A percentile compares a stretch with the other conserved stretches of the same genome.
Conservation (phyloP, 2,888 invertebrate species). For the Hipparchia semele region DNA sequence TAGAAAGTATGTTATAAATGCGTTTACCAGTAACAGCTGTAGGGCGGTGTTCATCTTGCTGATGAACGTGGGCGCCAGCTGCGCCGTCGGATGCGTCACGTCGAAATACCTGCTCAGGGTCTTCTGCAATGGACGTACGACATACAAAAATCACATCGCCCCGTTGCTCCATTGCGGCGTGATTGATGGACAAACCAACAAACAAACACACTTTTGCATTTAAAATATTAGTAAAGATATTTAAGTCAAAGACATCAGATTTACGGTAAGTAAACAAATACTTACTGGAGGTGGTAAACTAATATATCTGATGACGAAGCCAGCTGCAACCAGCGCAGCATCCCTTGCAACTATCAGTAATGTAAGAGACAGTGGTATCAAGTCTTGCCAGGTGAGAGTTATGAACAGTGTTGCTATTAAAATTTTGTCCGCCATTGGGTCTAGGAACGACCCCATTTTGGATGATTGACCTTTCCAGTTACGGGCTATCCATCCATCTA, state of each 20-base stretch:
- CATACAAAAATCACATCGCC: too few species aligned
- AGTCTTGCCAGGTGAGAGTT: conserved; percentile 91
- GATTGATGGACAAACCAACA: conserved; percentile 1
- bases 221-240: not conserved
- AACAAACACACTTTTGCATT: too few species aligned
- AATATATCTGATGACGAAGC: conserved; percentile 94
- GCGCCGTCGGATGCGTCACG: conserved; percentile 95
- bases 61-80: conserved; percentile 94
- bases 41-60: conserved; percentile 98
- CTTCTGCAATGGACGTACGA: conserved; percentile 84
- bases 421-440: conserved; percentile 98
- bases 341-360: conserved; percentile 93
- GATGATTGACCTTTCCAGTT: conserved; percentile 96
- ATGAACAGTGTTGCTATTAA: conserved; percentile 95
- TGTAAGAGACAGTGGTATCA: conserved; percentile 93
- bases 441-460: conserved; percentile 96
- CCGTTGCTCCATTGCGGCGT: too few species aligned
- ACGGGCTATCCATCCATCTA: conserved; percentile 98
- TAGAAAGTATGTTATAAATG: too few species aligned
- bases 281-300: conserved; percentile 95
- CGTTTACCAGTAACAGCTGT: conserved; percentile 87
- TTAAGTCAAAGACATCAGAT: too few species aligned
- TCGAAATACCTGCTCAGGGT: conserved; percentile 95
- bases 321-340: conserved; percentile 90
- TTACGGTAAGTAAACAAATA: conserved; percentile 41